Evolutionary conservation across 1,140 invertebrate genomes (phyloP), one percentile per base, ranked within the genome.

Genomic region (Latrodectus geometricus): DNA sequence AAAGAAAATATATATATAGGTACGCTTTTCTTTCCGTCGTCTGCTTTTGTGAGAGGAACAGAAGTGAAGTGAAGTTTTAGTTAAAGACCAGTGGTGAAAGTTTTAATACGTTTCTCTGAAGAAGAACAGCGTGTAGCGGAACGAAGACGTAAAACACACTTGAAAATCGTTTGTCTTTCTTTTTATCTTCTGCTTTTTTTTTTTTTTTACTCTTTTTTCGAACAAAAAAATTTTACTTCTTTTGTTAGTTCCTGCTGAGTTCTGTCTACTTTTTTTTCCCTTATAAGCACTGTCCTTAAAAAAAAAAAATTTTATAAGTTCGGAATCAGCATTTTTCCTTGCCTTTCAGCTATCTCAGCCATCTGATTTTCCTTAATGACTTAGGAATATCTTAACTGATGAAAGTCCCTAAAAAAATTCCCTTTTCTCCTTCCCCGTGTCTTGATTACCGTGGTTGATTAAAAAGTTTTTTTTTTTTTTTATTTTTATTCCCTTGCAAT

Each of bases 41-140:
- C 68, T 78, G 74, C 83, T 83, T 83, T 83, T 86, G 82, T 76
- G 65, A 69, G 20, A 23, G 50, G 70, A 65, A 75, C 21, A 14
- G 56, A 72, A 20, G 56, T 20, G 72, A 56, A 74, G 70, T 74
- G 65, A 75, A 48, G 14, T 73, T 86, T 86, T 86, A 86, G 66
- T 86, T 86, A 86, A 86, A 86, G 83, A 86, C 74, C 68, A 86
- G 75, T 77, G 75, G 83, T 86, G 83, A 86, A 86, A 86, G 83
- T 86, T 86, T 86, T 86, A 86, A 86, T 86, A 78, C 83, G 68
- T 86, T 86, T 86, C 83, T 61, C 35, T 77, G 65, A 50, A 78
- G 75, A 84, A 35, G 49, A 78, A 83, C 70, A 66, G 72, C 81
- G 61, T 83, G 81, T 83, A 83, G 72, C 72, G 81, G 81, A 83